Evolutionary conservation across 2,113 vertebrate species (phyloP), one percentile per base, ranked within the genome.

Genomic region (Salvelinus namaycush): DNA sequence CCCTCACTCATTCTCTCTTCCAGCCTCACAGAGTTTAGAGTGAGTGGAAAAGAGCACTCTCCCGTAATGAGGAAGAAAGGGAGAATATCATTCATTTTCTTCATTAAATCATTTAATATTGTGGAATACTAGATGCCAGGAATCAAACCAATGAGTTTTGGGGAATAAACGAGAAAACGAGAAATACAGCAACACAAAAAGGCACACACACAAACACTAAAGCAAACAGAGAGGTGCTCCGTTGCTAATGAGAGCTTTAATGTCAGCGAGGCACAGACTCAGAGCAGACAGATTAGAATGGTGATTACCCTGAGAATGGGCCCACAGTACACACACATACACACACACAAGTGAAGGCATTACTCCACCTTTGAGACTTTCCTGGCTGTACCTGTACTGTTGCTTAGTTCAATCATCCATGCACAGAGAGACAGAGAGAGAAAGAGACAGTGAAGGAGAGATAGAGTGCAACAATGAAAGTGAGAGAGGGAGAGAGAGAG

Each of bases 221-320:
- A 34, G 79, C 70, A 20, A 18, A 51, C 81, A 84, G 83, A 78
- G 75, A 80, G 73, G 75, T 86, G 86, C 88, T 92, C 80, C 87
- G 81, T 85, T 84, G 91, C 86, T 90, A 91, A 92, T 91, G 89
- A 92, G 86, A 90, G 88, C 90, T 90, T 89, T 84, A 90, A 88
- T 90, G 87, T 92, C 89, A 92, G 86, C 87, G 87, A 90, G 88
- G 89, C 86, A 88, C 78, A 86, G 87, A 87, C 78, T 88, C 84
- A 80, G 73, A 77, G 84, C 88, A 82, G 78, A 89, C 76, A 89
- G 84, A 90, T 89, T 88, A 88, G 89, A 89, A 73, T 79, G 71
- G 88, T 80, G 87, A 90, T 89, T 87, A 88, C 87, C 84, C 88
- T 69, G 73, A 87, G 82, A 18, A 31, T 4, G 29, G 3, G 29